phyloP scores from a whole-genome alignment of 35 echinoderm and acorn worm genomes.

The Apostichopus californicus region DNA sequence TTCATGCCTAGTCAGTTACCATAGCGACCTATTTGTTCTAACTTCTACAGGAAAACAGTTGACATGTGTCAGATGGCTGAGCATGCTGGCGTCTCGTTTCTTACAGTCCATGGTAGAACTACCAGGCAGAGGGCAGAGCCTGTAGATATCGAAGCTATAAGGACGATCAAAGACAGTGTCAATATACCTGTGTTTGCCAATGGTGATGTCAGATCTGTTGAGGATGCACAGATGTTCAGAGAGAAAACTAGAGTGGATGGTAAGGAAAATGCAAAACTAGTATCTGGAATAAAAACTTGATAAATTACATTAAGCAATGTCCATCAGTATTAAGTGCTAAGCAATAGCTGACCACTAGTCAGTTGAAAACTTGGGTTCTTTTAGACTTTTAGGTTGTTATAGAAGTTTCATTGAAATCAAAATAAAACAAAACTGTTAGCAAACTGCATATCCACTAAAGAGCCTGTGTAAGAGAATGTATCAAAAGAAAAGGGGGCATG shows the following conservation, averaged over 20 bases:
- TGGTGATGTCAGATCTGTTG: constrained; percentile 75
- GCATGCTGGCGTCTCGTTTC: constrained; percentile 83
- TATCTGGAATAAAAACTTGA: not conserved
- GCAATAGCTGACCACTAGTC: no score
- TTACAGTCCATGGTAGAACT: constrained; percentile 92
- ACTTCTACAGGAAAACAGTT: constrained; percentile 74
- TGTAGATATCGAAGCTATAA: constrained; percentile 73
- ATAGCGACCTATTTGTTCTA: not conserved
- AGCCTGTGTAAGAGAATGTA: no score
- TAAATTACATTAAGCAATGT: no score
- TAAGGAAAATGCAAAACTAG: constrained; percentile 41
- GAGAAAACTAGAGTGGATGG: constrained; percentile 81
- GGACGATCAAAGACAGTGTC: constrained; percentile 85
- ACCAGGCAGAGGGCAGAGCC: constrained; percentile 75
- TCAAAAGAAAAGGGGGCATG: no score
- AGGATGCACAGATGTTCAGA: constrained; percentile 65
- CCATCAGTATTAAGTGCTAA: no score
- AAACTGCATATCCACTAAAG: no score
- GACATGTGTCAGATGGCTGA: constrained; percentile 90
- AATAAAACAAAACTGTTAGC: no score
- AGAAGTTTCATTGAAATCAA: no score
- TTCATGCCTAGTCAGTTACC: no score
- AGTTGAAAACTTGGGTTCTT: no score
- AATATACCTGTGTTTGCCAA: constrained; percentile 92
- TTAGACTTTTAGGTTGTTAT: no score